Percentiles rank a stretch among this genome's conserved stretches.
Evolutionary conservation across 2,888 invertebrate genomes (phyloP).

Genomic region (Tachystola acroxantha): DNA sequence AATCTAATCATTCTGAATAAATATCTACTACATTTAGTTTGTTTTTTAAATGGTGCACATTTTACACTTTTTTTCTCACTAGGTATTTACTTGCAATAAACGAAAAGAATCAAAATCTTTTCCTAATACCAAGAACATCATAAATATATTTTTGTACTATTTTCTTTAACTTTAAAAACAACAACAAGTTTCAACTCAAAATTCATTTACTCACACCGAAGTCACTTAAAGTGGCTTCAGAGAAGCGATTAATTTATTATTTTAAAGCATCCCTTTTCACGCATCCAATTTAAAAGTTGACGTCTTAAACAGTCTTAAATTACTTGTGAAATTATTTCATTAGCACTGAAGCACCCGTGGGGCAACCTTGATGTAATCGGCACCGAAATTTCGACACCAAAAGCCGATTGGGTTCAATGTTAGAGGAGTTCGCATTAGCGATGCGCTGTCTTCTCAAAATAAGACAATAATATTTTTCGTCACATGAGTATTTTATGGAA

Average conservation of each 20-base stretch:
- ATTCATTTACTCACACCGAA: constrained; percentile 50
- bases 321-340: constrained; percentile 75
- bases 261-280: constrained; percentile 65
- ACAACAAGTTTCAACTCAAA: constrained; percentile 36
- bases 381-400: constrained; percentile 16
- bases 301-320: constrained; percentile 77
- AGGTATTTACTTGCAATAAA: too few relatives aligned
- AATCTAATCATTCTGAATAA: too few relatives aligned
- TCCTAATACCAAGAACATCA: too few relatives aligned
- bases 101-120: too few relatives aligned
- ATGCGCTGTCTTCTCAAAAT: neutral
- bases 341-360: constrained; percentile 53
- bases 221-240: constrained; percentile 49
- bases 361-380: constrained; percentile 39
- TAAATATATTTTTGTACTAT: too few relatives aligned
- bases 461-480: neutral
- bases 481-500: too few relatives aligned
- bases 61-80: too few relatives aligned
- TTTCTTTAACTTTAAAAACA: too few relatives aligned
- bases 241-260: constrained; percentile 75
- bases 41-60: too few relatives aligned
- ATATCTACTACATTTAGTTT: too few relatives aligned
- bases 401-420: neutral
- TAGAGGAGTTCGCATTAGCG: neutral
- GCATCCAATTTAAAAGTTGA: constrained; percentile 77